phyloP scores from a whole-genome alignment of 2,888 invertebrate genomes.

The Lasioglossum marginatum region DNA sequence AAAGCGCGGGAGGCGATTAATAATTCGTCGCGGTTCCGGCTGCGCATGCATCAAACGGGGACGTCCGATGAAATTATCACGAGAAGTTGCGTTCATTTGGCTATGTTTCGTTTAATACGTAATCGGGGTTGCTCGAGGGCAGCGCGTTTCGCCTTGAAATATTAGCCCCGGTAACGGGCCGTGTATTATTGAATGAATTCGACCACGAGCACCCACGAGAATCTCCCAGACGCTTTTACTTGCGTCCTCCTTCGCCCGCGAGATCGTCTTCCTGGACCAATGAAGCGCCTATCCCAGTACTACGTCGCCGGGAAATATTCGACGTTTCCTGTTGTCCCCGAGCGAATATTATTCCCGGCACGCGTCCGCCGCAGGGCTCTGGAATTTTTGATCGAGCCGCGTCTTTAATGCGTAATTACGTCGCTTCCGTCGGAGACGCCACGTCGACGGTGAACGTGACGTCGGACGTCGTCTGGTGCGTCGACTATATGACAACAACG shows the following conservation, averaged over 20 bases:
- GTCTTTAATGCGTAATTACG: not conserved
- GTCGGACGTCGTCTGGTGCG: not conserved
- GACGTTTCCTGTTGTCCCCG: not conserved
- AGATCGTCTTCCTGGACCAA: not conserved
- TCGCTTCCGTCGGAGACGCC: not conserved
- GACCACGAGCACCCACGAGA: slow-evolving; percentile 46
- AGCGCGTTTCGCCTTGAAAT: slow-evolving; percentile 72
- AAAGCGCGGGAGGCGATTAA: slow-evolving; percentile 16
- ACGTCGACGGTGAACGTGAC: slow-evolving; percentile 18
- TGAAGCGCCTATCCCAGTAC: not conserved
- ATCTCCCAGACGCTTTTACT: not conserved
- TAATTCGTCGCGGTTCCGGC: slow-evolving; percentile 2
- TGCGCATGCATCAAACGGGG: not conserved
- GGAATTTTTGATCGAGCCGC: not conserved
- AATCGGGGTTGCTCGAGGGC: slow-evolving; percentile 64
- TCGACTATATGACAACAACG: not conserved
- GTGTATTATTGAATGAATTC: slow-evolving; percentile 78
- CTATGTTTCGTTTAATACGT: slow-evolving; percentile 71
- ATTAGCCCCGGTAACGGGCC: slow-evolving; percentile 74
- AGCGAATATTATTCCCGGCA: slow-evolving; percentile 2
- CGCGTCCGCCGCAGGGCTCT: not conserved
- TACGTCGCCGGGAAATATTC: not conserved
- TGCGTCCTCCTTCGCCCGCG: not conserved
- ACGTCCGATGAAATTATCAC: slow-evolving; percentile 15
- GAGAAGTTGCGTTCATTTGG: not conserved